These are phyloP conservation scores for Portunus trituberculatus DNA, from an alignment of 1,140 invertebrate genomes.

Conservation along the genomic window DNA sequence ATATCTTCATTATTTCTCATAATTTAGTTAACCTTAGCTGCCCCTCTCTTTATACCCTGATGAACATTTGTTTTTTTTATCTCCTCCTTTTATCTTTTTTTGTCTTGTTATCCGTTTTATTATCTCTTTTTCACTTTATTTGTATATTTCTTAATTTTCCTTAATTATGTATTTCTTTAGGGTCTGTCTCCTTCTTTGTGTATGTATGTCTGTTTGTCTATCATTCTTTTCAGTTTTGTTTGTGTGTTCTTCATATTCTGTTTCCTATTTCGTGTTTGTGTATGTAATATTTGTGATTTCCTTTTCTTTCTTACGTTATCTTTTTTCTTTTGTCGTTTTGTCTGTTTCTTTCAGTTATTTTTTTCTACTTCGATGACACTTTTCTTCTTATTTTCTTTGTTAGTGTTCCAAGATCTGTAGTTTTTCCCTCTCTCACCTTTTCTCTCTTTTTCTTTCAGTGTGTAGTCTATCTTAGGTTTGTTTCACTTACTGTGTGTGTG, in stretches of 20 bases:
- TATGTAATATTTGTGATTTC: too few species aligned
- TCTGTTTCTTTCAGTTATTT: too few species aligned
- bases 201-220: conserved; percentile 28
- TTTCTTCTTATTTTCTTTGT: too few species aligned
- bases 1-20: too few species aligned
- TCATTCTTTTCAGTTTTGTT: neutral
- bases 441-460: neutral
- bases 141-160: neutral
- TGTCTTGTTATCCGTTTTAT: neutral
- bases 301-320: too few species aligned
- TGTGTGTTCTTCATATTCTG: too few species aligned
- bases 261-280: too few species aligned
- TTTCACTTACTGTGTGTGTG: too few species aligned
- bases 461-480: neutral
- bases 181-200: neutral
- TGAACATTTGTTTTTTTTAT: neutral
- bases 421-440: too few species aligned
- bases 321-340: neutral
- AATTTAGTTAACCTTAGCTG: too few species aligned
- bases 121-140: neutral
- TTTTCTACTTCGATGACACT: too few species aligned
- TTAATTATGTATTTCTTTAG: neutral
- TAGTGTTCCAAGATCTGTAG: too few species aligned
- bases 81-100: neutral
- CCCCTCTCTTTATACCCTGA: neutral